These are phyloP conservation scores for Diabrotica balteata DNA, from an alignment of 2,888 invertebrate genomes.

Conservation along the genomic window DNA sequence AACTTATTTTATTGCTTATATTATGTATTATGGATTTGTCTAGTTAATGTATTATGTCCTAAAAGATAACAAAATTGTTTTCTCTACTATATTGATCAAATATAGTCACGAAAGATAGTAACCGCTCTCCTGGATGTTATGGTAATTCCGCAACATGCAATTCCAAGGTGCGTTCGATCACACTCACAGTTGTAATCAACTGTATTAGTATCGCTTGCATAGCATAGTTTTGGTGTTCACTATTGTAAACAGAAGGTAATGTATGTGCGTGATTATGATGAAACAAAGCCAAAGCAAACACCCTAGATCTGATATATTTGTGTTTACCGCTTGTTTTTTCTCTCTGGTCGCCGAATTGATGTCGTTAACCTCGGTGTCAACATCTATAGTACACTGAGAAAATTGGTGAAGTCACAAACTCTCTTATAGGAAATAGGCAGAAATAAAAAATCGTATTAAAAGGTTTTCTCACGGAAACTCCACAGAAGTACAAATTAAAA, in stretches of 20 bases:
- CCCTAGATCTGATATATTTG: slow-evolving; percentile 14
- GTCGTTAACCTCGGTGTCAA: slow-evolving; percentile 46
- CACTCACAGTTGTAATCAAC: not conserved
- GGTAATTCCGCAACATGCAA: slow-evolving; percentile 7
- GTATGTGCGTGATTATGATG: slow-evolving; percentile 21
- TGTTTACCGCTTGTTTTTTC: slow-evolving; percentile 36
- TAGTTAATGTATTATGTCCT: no score
- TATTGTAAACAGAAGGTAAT: slow-evolving; percentile 29
- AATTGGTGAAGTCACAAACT: not conserved
- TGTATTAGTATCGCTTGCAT: no score
- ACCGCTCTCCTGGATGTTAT: no score
- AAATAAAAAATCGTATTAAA: no score
- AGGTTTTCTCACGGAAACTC: no score
- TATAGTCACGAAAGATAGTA: no score
- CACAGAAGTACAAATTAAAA: no score
- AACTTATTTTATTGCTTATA: no score
- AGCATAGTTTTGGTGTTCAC: not conserved
- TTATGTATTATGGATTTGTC: no score
- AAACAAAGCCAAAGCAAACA: slow-evolving; percentile 33
- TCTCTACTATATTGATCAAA: no score
- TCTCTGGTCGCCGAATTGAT: slow-evolving; percentile 40
- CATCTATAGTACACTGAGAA: slow-evolving; percentile 27
- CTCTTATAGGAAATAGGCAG: no score
- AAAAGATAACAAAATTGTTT: no score
- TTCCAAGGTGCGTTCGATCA: slow-evolving; percentile 6